Evolutionary conservation across 2,888 invertebrate genomes (phyloP).

Genomic region (Lagria hirta): DNA sequence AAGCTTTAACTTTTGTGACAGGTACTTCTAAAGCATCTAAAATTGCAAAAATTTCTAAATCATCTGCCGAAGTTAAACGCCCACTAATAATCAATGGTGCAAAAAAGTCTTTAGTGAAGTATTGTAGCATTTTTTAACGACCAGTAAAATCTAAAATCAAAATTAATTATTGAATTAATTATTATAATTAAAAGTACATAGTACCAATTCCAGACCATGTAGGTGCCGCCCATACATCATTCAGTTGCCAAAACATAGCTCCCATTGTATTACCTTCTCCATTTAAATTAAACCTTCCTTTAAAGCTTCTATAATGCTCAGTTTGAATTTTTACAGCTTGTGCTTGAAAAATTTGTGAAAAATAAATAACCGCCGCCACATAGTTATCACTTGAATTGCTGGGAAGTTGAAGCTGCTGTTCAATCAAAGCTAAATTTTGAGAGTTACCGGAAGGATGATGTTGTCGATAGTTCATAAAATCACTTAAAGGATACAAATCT

Average conservation of each 20-base stretch:
- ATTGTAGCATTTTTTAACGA: conserved; percentile 66
- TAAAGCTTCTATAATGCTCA: too few species aligned
- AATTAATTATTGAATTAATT: too few species aligned
- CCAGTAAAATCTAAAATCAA: conserved; percentile 49
- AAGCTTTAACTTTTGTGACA: conserved; percentile 53
- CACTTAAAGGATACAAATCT: too few species aligned
- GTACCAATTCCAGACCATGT: conserved; percentile 94
- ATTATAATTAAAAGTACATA: too few species aligned
- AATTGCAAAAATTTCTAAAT: conserved; percentile 61
- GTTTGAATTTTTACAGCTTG: too few species aligned
- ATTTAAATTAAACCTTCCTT: conserved; percentile 63
- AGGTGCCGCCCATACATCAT: conserved; percentile 96
- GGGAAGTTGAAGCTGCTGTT: too few species aligned
- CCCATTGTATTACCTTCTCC: conserved; percentile 83
- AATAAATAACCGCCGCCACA: too few species aligned
- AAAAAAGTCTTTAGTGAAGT: conserved; percentile 84
- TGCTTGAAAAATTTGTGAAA: too few species aligned
- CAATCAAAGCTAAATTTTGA: too few species aligned
- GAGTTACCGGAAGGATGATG: too few species aligned
- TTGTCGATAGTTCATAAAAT: too few species aligned
- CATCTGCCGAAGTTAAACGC: conserved; percentile 55
- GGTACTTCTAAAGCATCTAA: conserved; percentile 61
- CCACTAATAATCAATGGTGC: conserved; percentile 70
- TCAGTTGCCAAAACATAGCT: conserved; percentile 97
- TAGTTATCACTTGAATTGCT: too few species aligned